Conservation (phyloP, 2,113 vertebrate species). For the Clarias macrocephalus region DNA sequence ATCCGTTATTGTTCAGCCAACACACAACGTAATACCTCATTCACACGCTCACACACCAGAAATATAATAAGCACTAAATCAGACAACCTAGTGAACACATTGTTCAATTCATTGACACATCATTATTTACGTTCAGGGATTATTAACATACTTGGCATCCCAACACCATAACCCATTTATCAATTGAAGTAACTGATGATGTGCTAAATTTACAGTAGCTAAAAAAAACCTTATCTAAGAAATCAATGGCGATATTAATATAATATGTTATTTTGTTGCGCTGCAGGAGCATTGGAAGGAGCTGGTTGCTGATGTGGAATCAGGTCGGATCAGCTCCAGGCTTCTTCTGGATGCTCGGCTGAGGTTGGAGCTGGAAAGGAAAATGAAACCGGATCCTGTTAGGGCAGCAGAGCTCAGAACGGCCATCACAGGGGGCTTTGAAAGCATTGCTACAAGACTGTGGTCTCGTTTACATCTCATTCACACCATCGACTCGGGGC, state of each 20-base stretch:
- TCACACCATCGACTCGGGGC: conserved; percentile 78
- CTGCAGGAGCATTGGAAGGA: conserved; percentile 67
- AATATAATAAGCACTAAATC: no score
- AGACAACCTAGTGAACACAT: no score
- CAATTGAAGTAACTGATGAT: neutral
- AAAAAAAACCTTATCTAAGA: no score
- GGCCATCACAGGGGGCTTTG: conserved; percentile 73
- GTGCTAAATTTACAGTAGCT: no score
- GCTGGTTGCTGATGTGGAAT: conserved; percentile 76
- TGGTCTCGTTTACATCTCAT: conserved; percentile 86
- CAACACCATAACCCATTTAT: neutral
- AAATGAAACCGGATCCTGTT: conserved; percentile 65
- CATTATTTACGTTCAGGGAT: neutral
- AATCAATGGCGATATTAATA: neutral
- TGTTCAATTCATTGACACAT: no score
- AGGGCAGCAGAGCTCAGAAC: conserved; percentile 74
- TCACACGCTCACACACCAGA: no score
- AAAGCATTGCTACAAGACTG: conserved; percentile 77
- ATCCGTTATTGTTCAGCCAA: neutral
- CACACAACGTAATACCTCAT: no score
- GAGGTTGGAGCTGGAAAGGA: conserved; percentile 62
- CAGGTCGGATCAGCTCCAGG: conserved; percentile 69
- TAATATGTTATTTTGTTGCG: neutral
- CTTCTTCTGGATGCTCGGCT: conserved; percentile 66
- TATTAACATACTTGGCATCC: neutral